Conservation (phyloP, 2,797 vertebrate genomes). For the Pantherophis alleghaniensis region DNA sequence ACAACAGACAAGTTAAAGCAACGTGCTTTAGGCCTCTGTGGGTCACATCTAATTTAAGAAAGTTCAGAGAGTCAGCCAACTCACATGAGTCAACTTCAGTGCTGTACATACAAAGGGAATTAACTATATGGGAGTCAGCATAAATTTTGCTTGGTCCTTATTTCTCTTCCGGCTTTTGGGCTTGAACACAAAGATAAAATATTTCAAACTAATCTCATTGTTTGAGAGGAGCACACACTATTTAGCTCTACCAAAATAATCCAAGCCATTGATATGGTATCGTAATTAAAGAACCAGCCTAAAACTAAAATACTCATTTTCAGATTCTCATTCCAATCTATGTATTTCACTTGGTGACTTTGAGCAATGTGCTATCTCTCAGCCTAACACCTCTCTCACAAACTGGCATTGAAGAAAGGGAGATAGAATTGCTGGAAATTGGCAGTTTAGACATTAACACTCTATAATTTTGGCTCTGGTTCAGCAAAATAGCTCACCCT, state of each 20-base stretch:
- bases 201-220: constrained; percentile 11
- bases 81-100: background rate
- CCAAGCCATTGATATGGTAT: background rate
- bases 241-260: constrained; percentile 18
- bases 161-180: constrained; percentile 10
- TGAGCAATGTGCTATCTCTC: background rate
- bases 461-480: background rate
- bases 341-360: background rate
- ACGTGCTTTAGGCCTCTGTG: background rate
- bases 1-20: constrained; percentile 7
- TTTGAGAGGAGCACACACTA: background rate
- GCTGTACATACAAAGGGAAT: constrained; percentile 17
- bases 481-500: background rate
- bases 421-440: background rate
- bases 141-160: constrained; percentile 11
- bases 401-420: background rate
- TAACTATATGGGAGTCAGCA: constrained; percentile 14
- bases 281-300: background rate
- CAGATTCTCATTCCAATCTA: background rate
- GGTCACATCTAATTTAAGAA: constrained; percentile 28
- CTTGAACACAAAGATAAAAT: constrained; percentile 24
- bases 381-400: background rate
- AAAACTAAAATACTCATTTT: background rate
- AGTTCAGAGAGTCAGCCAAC: constrained; percentile 6
- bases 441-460: background rate